Base-by-base conservation (phyloP, 2,113 vertebrate species). In the Myrmecobius fasciatus region DNA sequence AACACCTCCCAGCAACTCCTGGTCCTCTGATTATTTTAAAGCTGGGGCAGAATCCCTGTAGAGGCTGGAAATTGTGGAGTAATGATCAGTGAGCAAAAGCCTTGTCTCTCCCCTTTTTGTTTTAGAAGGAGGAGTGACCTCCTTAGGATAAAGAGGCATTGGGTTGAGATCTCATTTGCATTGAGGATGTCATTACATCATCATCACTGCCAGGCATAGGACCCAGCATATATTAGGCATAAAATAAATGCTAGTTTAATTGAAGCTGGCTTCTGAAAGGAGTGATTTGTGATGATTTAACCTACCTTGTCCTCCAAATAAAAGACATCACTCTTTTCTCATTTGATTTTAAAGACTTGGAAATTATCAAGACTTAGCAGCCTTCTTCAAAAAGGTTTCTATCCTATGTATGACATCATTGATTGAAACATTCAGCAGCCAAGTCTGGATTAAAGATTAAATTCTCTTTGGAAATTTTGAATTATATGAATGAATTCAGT, bases 401-500 rank as follows among this genome's bases (percentile, higher is more conserved):
- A 83, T 43, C 20, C n/a, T 20, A 83, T 43, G n/a, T 24, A 43
- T 83, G 67, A 83, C 43, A 83, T 83, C 67, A 83, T 83, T 43
- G 36, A 83, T 36, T 83, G 67, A 83, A n/a, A 83, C 36, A 83
- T 20, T 43, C 25, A 88, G 1, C 8, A 46, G 48, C 43, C 8
- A 0, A 10, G 14, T 3, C 46, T 88, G 12, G 28, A 24, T 83
- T 92, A 51, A 22, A 26, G 20, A 0, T 47, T 25, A 89, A 67
- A 91, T 67, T 28, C 20, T 36, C 17, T 89, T 10, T 91, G 0
- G n/a, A 53, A 93, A 28, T 95, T 94, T 92, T 96, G 97, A 46
- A 43, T 48, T 88, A 26, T 94, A 5, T 10, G 0, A 53, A 56
- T 67, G 31, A 91, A 93, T 49, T 94, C 54, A 60, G 90, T 83